phyloP scores from a whole-genome alignment of 2,797 vertebrate genomes.

The Hyperoplus lanceolatus region DNA sequence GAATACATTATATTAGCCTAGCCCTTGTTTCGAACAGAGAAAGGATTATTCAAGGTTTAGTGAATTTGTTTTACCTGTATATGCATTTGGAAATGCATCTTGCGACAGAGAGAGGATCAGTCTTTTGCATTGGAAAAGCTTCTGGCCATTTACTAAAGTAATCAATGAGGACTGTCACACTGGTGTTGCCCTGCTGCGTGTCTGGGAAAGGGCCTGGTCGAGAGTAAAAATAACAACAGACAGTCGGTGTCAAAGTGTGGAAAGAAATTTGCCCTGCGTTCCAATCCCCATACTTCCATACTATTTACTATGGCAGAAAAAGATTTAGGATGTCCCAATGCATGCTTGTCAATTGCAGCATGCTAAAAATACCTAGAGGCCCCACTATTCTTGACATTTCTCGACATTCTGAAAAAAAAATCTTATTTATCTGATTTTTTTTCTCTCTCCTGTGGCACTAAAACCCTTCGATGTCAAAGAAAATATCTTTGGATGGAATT shows the following conservation, averaged over 20 bases:
- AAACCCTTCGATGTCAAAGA: background rate
- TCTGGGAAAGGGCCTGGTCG: conserved; percentile 90
- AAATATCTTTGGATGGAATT: background rate
- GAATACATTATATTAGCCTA: background rate
- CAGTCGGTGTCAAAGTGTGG: background rate
- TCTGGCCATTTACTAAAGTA: conserved; percentile 94
- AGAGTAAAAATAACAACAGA: background rate
- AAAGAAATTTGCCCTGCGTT: background rate
- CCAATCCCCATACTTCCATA: background rate
- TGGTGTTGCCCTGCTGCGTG: conserved; percentile 84
- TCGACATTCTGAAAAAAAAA: too few species aligned
- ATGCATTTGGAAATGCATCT: conserved; percentile 88
- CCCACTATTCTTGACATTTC: too few species aligned
- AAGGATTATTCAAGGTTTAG: background rate
- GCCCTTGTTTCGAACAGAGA: background rate
- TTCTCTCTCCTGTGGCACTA: too few species aligned
- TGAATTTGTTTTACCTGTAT: conserved; percentile 86
- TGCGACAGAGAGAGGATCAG: conserved; percentile 86
- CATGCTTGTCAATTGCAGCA: too few species aligned
- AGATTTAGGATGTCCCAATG: too few species aligned
- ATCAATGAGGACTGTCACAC: conserved; percentile 86
- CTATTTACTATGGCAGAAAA: too few species aligned
- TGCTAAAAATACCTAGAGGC: too few species aligned
- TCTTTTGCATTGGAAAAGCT: conserved; percentile 88
- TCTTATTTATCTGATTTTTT: too few species aligned